Percentiles rank a stretch among this genome's conserved stretches.
phyloP scores from a whole-genome alignment of 53 echinoderm and acorn worm genomes.

The Stichopus horrens region DNA sequence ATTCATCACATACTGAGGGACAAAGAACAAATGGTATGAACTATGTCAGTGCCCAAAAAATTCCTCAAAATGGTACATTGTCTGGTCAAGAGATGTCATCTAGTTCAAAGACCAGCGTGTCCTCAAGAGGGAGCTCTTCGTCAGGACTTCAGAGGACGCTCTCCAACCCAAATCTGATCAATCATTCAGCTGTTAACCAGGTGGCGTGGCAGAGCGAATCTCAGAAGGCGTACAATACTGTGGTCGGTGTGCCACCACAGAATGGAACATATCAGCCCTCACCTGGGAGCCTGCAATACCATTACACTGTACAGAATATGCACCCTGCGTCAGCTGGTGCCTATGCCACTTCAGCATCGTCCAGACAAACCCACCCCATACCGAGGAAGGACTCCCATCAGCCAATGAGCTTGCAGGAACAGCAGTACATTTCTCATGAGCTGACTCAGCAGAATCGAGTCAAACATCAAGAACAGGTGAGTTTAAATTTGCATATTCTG shows the following conservation, averaged over 20 bases:
- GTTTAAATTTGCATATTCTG: background rate
- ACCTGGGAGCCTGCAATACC: slow-evolving; percentile 70
- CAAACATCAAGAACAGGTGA: slow-evolving; percentile 94
- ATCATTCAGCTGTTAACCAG: background rate
- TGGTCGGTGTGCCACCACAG: slow-evolving; percentile 53
- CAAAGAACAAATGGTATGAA: background rate
- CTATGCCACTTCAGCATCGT: slow-evolving; percentile 29
- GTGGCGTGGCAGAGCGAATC: slow-evolving; percentile 31
- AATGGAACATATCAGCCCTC: slow-evolving; percentile 49
- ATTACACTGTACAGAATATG: slow-evolving; percentile 58
- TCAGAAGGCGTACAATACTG: slow-evolving; percentile 48
- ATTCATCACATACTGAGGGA: background rate
- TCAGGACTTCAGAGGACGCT: slow-evolving; percentile 21
- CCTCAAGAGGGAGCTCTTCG: slow-evolving; percentile 40
- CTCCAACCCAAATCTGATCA: slow-evolving; percentile 40
- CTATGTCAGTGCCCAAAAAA: slow-evolving; percentile 11
- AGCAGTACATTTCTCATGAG: slow-evolving; percentile 90
- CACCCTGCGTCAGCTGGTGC: slow-evolving; percentile 11
- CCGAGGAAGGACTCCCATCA: slow-evolving; percentile 31
- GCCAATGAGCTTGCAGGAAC: slow-evolving; percentile 87
- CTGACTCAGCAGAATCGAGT: slow-evolving; percentile 93
- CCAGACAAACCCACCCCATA: background rate
- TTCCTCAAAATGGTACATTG: background rate
- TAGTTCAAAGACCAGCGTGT: slow-evolving; percentile 15
- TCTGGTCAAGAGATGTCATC: slow-evolving; percentile 9